Evolutionary conservation across 2,888 invertebrate species (phyloP), one percentile per base, ranked within the genome.

Genomic region (Agriopis aurantiaria): DNA sequence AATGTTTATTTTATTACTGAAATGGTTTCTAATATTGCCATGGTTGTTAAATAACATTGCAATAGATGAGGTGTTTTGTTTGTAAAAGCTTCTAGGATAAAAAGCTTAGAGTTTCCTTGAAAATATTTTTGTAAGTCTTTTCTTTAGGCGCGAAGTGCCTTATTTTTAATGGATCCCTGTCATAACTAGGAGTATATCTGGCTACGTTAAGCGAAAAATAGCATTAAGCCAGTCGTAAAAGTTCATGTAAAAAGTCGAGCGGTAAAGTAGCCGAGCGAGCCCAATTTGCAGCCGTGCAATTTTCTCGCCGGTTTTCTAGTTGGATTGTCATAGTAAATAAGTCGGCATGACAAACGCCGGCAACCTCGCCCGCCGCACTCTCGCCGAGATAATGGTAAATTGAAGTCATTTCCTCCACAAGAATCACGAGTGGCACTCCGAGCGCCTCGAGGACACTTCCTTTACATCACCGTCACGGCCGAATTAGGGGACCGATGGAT

Each of bases 351-450:
- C 85, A 84, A 83, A 83, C 78, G 78, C 80, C 75, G 75, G 75
- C 80, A 81, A 81, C 82, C 78, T 84, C 84, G 82, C 82, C 81
- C 82, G 79, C 80, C 80, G 82, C 82, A 85, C 80, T 84, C 87
- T 89, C 85, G 71, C 84, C 84, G 85, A 88, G 88, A 89, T 90
- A 91, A 91, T 91, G 83, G 85, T 86, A 89, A 91, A 91, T 91
- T 90, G 89, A 88, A 88, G 87, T 88, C 88, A 89, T 91, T 92
- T 92, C 91, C 90, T 88, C 77, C 80, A 83, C 80, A 83, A 84
- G 80, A 79, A 77, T 79, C 81, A 84, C 80, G 83, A 85, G 80
- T 79, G 78, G 78, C 79, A 75, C 78, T 82, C 73, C 76, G 72
- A 71, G 81, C 78, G 83, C 77, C 79, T 81, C 73, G 72, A 82